These are phyloP conservation scores for Oscheius onirici DNA, from an alignment of 2,888 invertebrate species.

Conservation along the genomic window DNA sequence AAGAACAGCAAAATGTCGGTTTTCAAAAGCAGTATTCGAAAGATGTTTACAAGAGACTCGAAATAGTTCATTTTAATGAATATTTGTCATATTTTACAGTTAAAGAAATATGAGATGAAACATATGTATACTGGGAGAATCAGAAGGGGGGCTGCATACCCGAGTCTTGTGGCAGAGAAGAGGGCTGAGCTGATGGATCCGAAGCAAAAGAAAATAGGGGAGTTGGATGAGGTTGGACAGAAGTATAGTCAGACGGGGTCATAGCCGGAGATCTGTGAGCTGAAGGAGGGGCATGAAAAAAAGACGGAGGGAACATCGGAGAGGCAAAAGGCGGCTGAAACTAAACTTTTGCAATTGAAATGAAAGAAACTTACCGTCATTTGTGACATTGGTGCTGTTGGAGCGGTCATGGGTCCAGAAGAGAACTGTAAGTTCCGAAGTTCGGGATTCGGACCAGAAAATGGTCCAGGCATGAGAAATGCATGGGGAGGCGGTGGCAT, in stretches of 20 bases:
- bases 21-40: too few relatives aligned
- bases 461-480: not conserved
- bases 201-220: not conserved
- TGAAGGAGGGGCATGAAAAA: not conserved
- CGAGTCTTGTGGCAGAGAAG: not conserved
- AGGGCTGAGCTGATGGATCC: not conserved
- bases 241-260: not conserved
- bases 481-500: not conserved
- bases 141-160: not conserved
- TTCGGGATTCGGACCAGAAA: constrained; percentile 2
- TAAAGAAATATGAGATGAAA: too few relatives aligned
- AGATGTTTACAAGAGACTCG: too few relatives aligned
- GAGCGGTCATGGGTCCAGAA: constrained; percentile 1
- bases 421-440: not conserved
- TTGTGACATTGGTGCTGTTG: not conserved
- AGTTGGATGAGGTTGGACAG: not conserved
- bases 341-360: not conserved
- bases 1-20: too few relatives aligned
- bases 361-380: not conserved
- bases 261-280: not conserved
- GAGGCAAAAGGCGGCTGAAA: not conserved
- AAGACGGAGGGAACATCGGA: not conserved
- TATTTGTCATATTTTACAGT: too few relatives aligned
- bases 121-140: not conserved
- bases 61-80: too few relatives aligned